Evolutionary conservation across 2,113 vertebrate genomes (phyloP).

Genomic region (Campylomormyrus numenius): DNA sequence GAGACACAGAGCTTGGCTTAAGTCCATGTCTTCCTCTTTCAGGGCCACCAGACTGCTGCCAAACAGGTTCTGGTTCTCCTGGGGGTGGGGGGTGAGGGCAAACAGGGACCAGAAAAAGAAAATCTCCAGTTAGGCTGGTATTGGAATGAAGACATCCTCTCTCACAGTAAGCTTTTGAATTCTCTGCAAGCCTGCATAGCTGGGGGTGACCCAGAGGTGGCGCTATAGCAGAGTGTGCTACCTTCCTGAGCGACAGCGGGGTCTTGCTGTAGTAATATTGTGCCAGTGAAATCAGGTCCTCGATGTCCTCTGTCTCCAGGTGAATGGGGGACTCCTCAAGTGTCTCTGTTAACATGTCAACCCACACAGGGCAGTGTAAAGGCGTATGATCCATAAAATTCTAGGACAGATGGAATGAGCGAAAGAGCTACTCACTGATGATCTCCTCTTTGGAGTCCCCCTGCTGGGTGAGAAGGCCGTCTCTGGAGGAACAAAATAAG

Average conservation of each 20-base stretch:
- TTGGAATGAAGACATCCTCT: background rate
- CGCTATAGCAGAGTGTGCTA: constrained; percentile 34
- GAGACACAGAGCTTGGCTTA: constrained; percentile 92
- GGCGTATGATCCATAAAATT: background rate
- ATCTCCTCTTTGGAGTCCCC: constrained; percentile 77
- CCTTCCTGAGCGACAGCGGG: constrained; percentile 92
- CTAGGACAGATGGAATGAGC: background rate
- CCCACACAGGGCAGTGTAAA: background rate
- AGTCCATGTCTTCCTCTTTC: constrained; percentile 89
- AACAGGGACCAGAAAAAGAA: background rate
- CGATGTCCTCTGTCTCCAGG: constrained; percentile 81
- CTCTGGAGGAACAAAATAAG: constrained; percentile 61
- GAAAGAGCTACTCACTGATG: constrained; percentile 70
- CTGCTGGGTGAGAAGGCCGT: constrained; percentile 75
- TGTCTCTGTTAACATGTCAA: constrained; percentile 59
- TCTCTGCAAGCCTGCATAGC: background rate
- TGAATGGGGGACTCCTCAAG: constrained; percentile 79
- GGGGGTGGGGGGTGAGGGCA: background rate
- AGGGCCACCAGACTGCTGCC: constrained; percentile 89
- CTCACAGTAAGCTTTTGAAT: background rate
- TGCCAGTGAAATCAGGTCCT: constrained; percentile 90
- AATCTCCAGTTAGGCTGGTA: background rate
- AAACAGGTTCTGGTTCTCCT: constrained; percentile 96
- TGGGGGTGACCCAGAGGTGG: background rate
- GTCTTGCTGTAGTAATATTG: constrained; percentile 97